Evolutionary conservation across 2,797 vertebrate species (phyloP), one percentile per base, ranked within the genome.

Genomic region (Phrynocephalus forsythii): DNA sequence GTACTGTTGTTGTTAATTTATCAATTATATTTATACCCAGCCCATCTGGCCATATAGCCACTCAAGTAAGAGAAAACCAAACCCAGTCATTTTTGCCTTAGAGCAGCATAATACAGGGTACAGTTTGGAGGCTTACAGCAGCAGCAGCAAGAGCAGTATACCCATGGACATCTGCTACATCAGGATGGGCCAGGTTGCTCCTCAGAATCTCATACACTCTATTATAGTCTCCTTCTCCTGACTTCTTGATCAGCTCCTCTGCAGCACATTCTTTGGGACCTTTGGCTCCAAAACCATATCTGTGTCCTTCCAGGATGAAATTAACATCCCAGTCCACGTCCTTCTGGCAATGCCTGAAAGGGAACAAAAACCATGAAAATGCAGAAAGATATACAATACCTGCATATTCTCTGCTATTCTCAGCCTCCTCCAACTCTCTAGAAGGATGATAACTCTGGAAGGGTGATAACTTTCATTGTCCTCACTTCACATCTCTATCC

Each of bases 111-210:
- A 78, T 26, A 76, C 50, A 75, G 26, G 22, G 81, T 79, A 44
- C 86, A 73, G 60, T 85, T 80, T 24, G 20, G 52, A 76, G 30
- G 71, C 93, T 96, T 96, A 99, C 98, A 1, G 97, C 94, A 3
- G 98, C 98, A 6, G 97, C 97, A 0, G 98, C 97, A 1, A 99
- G 97, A 4, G 96, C 96, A 0, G 96, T 98, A 92, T 97, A 95
- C 80, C 97, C 98, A 0, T 52, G 93, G 1, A 94, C 92, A 52
- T 98, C 98, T 1, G 97, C 96, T 22, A 98, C 95, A 0, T 98
- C 97, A 0, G 97, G 97, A 72, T 96, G 95, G 80, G 95, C 96
- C 20, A 95, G 90, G 67, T 94, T 90, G 0, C 92, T 92, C 73
- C 85, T 92, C 82, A 98, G 94, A 79, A 97, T 92, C 5, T 92